Conservation (phyloP, 2,797 vertebrate genomes). For the Cynopterus sphinx region DNA sequence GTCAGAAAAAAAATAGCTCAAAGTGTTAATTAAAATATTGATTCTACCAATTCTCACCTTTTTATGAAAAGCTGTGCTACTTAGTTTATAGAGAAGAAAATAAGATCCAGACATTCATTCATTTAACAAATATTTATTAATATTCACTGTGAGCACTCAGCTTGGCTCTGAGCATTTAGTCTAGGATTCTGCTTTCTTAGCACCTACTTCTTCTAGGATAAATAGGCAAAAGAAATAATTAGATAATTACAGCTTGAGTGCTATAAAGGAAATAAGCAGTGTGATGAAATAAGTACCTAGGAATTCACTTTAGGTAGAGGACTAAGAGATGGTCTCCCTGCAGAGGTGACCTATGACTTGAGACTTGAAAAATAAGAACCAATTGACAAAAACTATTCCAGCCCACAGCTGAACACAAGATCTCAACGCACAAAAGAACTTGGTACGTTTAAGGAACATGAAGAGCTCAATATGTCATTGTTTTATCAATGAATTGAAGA, state of each 20-base stretch:
- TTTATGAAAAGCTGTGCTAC: not conserved
- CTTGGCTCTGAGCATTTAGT: not conserved
- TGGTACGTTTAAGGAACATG: not conserved
- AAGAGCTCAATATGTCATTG: not conserved
- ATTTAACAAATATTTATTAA: not conserved
- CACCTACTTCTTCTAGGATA: not conserved
- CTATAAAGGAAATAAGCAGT: too few relatives aligned
- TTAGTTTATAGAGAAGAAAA: not conserved
- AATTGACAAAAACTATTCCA: not conserved
- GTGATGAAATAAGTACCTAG: not conserved
- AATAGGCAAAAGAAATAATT: not conserved
- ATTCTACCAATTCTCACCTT: not conserved
- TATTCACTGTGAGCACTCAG: not conserved
- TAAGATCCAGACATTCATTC: not conserved
- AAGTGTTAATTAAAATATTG: not conserved
- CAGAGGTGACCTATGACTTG: not conserved
- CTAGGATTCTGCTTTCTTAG: not conserved
- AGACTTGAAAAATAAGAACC: not conserved
- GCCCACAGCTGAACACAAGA: not conserved
- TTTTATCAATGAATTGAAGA: not conserved
- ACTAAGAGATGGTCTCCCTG: not conserved
- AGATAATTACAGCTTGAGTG: not conserved
- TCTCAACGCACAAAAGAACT: not conserved
- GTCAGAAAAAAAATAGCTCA: not conserved
- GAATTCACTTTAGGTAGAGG: not conserved